Evolutionary conservation across 2,797 vertebrate species (phyloP).

Genomic region (Danio kyathit): DNA sequence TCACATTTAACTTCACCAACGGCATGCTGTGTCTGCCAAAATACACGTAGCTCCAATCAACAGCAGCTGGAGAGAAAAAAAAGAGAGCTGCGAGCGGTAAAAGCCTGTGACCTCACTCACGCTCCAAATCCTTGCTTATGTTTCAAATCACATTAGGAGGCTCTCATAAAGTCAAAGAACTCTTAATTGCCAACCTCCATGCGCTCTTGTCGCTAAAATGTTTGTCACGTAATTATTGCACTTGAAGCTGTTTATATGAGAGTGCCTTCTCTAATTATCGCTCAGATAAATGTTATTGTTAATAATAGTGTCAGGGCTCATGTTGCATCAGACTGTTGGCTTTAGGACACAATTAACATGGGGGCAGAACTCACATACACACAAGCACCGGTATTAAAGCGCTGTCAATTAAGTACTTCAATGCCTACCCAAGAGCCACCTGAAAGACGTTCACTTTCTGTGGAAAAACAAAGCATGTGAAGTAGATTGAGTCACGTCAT

Average conservation of each 20-base stretch:
- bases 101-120: constrained; percentile 31
- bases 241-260: constrained; percentile 55
- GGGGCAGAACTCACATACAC: not conserved
- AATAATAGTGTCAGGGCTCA: constrained; percentile 54
- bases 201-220: constrained; percentile 19
- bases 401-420: constrained; percentile 19
- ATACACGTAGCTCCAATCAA: constrained; percentile 3
- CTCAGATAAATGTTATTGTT: constrained; percentile 57
- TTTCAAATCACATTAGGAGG: constrained; percentile 51
- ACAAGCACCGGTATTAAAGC: not conserved
- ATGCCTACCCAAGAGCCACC: constrained; percentile 8
- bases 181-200: constrained; percentile 36
- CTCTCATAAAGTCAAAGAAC: constrained; percentile 37
- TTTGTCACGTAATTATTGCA: constrained; percentile 54
- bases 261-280: constrained; percentile 54
- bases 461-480: constrained; percentile 9
- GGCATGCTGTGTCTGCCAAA: constrained; percentile 11
- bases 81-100: constrained; percentile 14
- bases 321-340: constrained; percentile 23
- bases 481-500: not conserved
- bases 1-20: not conserved
- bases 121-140: constrained; percentile 40
- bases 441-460: constrained; percentile 3
- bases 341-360: constrained; percentile 48
- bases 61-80: constrained; percentile 2